These are phyloP conservation scores for Hirudo medicinalis DNA, from an alignment of 1,140 invertebrate species.

Conservation along the genomic window DNA sequence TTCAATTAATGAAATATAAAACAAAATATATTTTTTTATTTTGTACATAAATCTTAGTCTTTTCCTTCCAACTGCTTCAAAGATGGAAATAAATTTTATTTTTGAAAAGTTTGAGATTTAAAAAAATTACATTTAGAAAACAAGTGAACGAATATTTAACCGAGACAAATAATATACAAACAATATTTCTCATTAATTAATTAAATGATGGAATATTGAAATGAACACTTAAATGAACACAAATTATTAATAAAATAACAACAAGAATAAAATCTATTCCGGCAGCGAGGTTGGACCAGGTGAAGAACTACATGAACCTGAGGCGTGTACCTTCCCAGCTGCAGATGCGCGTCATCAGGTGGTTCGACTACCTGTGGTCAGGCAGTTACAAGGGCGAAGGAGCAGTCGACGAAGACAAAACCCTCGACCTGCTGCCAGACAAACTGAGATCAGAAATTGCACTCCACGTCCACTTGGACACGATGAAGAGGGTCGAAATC, in stretches of 20 bases:
- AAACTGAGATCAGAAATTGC: slow-evolving; percentile 96
- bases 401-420: slow-evolving; percentile 90
- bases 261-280: background rate
- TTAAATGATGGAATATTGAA: too few relatives aligned
- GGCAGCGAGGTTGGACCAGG: slow-evolving; percentile 87
- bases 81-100: too few relatives aligned
- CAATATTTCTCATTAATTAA: background rate
- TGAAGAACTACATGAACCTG: slow-evolving; percentile 97
- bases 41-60: too few relatives aligned
- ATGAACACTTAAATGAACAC: too few relatives aligned
- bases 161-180: background rate
- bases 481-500: slow-evolving; percentile 90
- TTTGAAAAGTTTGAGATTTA: too few relatives aligned
- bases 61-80: too few relatives aligned
- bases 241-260: slow-evolving; percentile 1
- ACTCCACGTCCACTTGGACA: slow-evolving; percentile 95
- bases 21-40: too few relatives aligned
- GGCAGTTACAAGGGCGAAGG: slow-evolving; percentile 44
- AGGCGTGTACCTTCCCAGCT: slow-evolving; percentile 81
- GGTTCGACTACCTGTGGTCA: slow-evolving; percentile 99
- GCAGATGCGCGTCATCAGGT: slow-evolving; percentile 94
- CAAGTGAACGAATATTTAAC: background rate
- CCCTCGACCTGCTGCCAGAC: slow-evolving; percentile 62
- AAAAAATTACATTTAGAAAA: too few relatives aligned
- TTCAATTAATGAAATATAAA: too few relatives aligned